Evolutionary conservation across 2,113 vertebrate genomes (phyloP).

Genomic region (Tychaedon coryphoeus): DNA sequence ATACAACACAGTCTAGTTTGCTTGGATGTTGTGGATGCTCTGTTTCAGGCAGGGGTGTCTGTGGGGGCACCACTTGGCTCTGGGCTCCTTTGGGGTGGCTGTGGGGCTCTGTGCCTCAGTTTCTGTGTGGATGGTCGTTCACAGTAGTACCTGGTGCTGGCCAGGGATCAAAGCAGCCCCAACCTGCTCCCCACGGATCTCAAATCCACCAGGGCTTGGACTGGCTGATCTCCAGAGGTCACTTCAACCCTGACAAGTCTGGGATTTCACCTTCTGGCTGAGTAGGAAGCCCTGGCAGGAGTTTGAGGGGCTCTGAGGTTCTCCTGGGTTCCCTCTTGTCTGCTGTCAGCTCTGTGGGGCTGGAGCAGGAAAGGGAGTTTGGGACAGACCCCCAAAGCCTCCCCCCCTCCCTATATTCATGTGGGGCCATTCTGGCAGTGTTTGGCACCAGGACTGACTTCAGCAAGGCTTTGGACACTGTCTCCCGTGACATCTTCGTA

Average conservation of each 20-base stretch:
- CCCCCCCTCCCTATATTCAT: neutral
- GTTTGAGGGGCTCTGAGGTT: neutral
- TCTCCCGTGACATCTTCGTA: fast-evolving
- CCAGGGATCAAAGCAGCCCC: fast-evolving
- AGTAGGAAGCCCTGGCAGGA: neutral
- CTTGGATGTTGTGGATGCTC: slow-evolving; percentile 80
- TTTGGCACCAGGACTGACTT: neutral
- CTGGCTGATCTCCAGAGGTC: neutral
- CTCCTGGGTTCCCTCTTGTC: neutral
- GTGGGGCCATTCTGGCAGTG: neutral
- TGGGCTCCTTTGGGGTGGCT: neutral
- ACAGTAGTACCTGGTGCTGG: no score
- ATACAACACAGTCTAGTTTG: slow-evolving; percentile 91
- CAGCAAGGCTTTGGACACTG: neutral
- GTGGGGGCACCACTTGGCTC: fast-evolving
- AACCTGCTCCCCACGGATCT: fast-evolving
- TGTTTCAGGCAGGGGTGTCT: neutral
- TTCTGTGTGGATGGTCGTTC: neutral
- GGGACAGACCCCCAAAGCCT: neutral
- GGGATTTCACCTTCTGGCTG: neutral
- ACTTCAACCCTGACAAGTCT: neutral
- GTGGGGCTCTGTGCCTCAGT: neutral
- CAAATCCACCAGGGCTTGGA: neutral
- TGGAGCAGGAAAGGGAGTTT: neutral
- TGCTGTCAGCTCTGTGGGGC: neutral